phyloP scores from a whole-genome alignment of 2,888 invertebrate species.

The Eupithecia inturbata region DNA sequence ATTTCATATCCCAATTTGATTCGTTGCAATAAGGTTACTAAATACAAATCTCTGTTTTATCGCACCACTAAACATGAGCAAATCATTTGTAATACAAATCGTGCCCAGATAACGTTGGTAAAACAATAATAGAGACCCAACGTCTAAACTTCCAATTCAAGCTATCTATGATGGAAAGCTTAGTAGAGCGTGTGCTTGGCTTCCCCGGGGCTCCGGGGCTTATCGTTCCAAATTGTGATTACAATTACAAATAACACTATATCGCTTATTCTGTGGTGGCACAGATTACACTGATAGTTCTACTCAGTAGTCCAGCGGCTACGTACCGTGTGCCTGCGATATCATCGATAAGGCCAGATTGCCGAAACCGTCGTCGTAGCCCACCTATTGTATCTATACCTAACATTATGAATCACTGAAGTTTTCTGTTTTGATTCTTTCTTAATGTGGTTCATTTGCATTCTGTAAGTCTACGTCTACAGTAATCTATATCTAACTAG shows the following conservation, averaged over 20 bases:
- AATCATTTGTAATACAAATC: not conserved
- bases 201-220: not conserved
- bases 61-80: conserved; percentile 2
- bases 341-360: conserved; percentile 49
- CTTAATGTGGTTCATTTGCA: not conserved
- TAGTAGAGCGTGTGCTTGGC: not conserved
- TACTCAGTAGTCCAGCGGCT: conserved; percentile 31
- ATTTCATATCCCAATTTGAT: not conserved
- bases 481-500: not conserved
- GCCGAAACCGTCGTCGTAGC: conserved; percentile 42
- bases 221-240: conserved; percentile 9
- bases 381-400: not conserved
- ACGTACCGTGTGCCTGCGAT: conserved; percentile 16
- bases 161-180: not conserved
- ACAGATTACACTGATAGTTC: conserved; percentile 13
- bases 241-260: not conserved
- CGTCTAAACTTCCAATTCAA: not conserved
- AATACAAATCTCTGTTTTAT: not conserved
- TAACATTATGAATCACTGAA: conserved; percentile 21
- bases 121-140: not conserved
- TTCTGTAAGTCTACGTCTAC: not conserved
- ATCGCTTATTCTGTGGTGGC: conserved; percentile 14
- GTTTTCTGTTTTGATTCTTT: conserved; percentile 23
- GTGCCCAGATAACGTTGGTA: not conserved
- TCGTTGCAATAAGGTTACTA: not conserved